Conservation (phyloP, 1,140 invertebrate genomes). For the Eufriesea mexicana region DNA sequence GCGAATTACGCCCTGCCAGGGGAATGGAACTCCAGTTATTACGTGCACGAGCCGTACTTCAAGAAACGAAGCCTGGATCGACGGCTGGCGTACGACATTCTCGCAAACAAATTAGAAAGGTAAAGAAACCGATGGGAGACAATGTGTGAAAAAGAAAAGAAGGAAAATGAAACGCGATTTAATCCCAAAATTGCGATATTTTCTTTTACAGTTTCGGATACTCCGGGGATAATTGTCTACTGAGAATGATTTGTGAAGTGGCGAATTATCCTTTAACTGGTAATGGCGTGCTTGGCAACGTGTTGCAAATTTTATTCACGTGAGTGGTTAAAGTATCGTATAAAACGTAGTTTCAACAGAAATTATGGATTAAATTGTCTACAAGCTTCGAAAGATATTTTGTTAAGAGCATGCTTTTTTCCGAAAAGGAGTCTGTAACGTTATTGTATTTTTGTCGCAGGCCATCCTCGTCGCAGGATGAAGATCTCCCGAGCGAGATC, state of each 20-base stretch:
- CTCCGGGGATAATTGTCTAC: conserved; percentile 75
- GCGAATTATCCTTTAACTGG: conserved; percentile 72
- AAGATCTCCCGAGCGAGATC: conserved; percentile 75
- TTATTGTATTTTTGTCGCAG: conserved; percentile 70
- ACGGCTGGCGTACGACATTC: conserved; percentile 71
- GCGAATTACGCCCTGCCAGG: conserved; percentile 78
- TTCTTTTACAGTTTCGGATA: conserved; percentile 73
- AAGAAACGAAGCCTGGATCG: conserved; percentile 71
- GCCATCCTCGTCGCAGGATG: conserved; percentile 78
- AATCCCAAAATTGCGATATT: neutral
- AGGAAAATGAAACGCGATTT: neutral
- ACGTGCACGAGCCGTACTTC: conserved; percentile 56
- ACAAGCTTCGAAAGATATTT: too few species aligned
- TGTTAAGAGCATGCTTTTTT: neutral
- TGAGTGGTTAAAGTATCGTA: conserved; percentile 61
- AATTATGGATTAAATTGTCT: neutral
- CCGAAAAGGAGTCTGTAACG: neutral
- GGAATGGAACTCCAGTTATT: conserved; percentile 64
- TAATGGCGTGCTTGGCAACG: conserved; percentile 79
- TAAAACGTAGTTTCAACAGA: neutral
- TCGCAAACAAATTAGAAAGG: conserved; percentile 76
- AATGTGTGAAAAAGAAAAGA: neutral
- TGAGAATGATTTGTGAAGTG: conserved; percentile 79
- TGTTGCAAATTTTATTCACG: conserved; percentile 80
- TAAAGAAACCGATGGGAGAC: conserved; percentile 22